These are phyloP conservation scores for Menidia menidia DNA, from an alignment of 2,797 vertebrate species.

Conservation along the genomic window DNA sequence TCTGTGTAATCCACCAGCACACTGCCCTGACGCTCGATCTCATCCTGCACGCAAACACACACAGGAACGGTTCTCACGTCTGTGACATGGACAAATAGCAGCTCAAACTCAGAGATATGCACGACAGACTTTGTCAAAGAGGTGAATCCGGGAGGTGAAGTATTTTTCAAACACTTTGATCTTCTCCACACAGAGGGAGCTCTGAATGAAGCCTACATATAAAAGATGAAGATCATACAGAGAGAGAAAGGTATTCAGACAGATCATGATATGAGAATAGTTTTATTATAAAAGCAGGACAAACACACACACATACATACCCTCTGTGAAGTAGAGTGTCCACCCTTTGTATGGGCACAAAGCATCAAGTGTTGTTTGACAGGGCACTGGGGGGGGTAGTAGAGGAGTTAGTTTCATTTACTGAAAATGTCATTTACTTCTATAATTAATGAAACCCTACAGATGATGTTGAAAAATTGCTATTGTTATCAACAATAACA, in stretches of 20 bases:
- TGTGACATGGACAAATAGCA: no score
- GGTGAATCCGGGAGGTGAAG: slow-evolving; percentile 88
- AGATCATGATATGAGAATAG: not conserved
- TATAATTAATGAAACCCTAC: not conserved
- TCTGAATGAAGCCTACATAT: slow-evolving; percentile 87
- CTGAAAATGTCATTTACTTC: not conserved
- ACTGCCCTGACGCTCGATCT: slow-evolving; percentile 97
- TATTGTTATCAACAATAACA: not conserved
- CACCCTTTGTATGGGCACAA: slow-evolving; percentile 93
- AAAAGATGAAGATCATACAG: not conserved
- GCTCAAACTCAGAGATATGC: fast-evolving
- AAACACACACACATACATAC: slow-evolving; percentile 65
- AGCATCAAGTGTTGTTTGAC: slow-evolving; percentile 86
- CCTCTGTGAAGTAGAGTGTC: slow-evolving; percentile 95
- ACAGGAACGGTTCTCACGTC: not conserved
- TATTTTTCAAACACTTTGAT: slow-evolving; percentile 94
- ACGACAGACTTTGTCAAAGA: slow-evolving; percentile 92
- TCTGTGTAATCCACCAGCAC: slow-evolving; percentile 95
- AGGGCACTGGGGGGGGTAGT: slow-evolving; percentile 44
- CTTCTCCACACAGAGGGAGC: slow-evolving; percentile 88
- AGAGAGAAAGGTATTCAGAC: not conserved
- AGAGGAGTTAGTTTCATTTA: no score
- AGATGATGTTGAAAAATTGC: not conserved
- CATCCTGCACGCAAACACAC: slow-evolving; percentile 83
- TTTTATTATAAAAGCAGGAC: not conserved